phyloP scores from a whole-genome alignment of 92 coral and sea anemone genomes.

The Scolanthus callimorphus region DNA sequence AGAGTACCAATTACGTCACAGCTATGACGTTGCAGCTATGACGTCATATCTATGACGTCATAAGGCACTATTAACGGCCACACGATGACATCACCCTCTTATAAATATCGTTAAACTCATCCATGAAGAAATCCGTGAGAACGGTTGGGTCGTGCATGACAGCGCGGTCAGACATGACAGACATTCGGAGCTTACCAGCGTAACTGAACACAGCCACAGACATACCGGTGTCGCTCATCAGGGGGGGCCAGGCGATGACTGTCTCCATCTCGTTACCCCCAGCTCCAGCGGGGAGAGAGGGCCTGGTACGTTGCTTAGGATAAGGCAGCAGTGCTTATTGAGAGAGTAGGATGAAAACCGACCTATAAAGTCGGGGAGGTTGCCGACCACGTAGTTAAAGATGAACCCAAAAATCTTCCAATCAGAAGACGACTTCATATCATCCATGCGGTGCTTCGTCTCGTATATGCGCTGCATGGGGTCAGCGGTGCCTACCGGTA shows the following conservation, averaged over 20 bases:
- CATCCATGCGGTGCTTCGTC: slow-evolving; percentile 93
- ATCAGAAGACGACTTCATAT: slow-evolving; percentile 80
- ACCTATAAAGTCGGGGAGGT: slow-evolving; percentile 82
- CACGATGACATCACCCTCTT: slow-evolving; percentile 23
- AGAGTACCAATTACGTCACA: no score
- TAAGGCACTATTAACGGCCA: not conserved
- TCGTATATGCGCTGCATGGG: slow-evolving; percentile 73
- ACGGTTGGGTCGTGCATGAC: slow-evolving; percentile 65
- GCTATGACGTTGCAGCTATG: no score
- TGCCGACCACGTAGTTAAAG: slow-evolving; percentile 74
- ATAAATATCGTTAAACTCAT: slow-evolving; percentile 82
- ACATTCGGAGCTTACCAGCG: slow-evolving; percentile 88
- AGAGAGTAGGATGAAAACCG: slow-evolving; percentile 73
- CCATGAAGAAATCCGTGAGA: slow-evolving; percentile 70
- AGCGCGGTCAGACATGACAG: slow-evolving; percentile 82
- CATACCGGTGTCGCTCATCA: slow-evolving; percentile 92
- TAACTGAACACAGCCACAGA: slow-evolving; percentile 90
- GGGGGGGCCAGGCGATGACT: slow-evolving; percentile 96
- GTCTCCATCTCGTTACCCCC: slow-evolving; percentile 74
- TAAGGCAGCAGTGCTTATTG: slow-evolving; percentile 73
- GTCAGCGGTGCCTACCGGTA: slow-evolving; percentile 72
- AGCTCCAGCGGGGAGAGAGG: slow-evolving; percentile 84
- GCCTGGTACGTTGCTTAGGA: slow-evolving; percentile 95
- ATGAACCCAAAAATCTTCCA: slow-evolving; percentile 82
- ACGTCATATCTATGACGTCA: slow-evolving; percentile 10